Base-by-base conservation (phyloP, 2,888 invertebrate species). In the Tethea ocularis region DNA sequence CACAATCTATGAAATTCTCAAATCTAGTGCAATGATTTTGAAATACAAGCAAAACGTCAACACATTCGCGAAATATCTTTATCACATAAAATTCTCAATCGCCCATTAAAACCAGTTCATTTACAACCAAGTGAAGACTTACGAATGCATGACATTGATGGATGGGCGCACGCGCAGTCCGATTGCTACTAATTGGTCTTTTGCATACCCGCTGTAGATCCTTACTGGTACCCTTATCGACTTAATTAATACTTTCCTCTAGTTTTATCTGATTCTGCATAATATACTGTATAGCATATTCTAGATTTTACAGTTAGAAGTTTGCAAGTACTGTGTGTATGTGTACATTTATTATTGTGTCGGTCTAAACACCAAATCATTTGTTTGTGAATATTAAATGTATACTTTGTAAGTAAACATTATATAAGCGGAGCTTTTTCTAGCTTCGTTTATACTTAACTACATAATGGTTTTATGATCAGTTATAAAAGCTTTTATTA, bases 151-250 rank as follows among this genome's bases (percentile, higher is more conserved):
- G 83, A 80, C 83, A 68, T 69, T 84, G 83, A 84, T 77, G 62
- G 82, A 85, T 81, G 74, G 61, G 57, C 64, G 62, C 65, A 23
- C 63, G 66, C 64, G 66, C 63, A 58, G 66, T 68, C 72, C 64
- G 73, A 70, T 69, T 68, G 69, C 67, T 74, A 73, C 82, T 88
- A 86, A 88, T 88, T 88, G 88, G 79, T 78, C 70, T 77, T 86
- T 84, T 83, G 82, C 83, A 84, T 84, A 77, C 66, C 59, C 63
- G 29, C 29, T 29, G 3, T 33, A 53, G 53, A 59, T 36, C 63
- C 60, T 63, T 65, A 62, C 59, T 10, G 46, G 17, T 46, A 46
- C 56, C 60, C 53, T 53, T 67, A 66, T 64, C 66, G 60, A 62
- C 61, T 71, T 71, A 71, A 70, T 71, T 66, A 72, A 46, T 46